Conservation (phyloP, 2,113 vertebrate species). For the Podarcis cretensis region DNA sequence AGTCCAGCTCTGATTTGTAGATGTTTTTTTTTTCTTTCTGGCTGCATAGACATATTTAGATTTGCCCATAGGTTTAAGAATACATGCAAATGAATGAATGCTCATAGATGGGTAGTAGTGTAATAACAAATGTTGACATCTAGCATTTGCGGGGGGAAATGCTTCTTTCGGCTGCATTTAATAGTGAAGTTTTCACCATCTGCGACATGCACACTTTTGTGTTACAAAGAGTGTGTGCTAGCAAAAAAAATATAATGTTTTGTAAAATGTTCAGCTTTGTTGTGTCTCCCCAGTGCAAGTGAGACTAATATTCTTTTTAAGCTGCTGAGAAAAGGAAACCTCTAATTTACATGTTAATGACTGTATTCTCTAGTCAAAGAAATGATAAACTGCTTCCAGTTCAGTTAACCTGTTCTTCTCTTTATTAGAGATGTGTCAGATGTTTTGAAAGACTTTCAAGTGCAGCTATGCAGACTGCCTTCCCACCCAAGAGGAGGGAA, state of each 20-base stretch:
- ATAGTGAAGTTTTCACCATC: neutral
- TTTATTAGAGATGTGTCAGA: slow-evolving; percentile 2
- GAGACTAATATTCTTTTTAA: neutral
- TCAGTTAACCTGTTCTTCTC: neutral
- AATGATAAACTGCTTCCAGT: slow-evolving; percentile 4
- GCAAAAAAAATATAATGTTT: neutral
- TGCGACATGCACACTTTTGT: neutral
- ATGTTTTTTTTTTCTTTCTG: neutral
- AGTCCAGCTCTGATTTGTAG: too few relatives aligned
- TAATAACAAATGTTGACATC: neutral
- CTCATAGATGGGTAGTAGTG: neutral
- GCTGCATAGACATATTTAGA: neutral
- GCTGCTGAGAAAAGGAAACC: neutral
- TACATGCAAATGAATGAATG: neutral
- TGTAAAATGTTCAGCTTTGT: slow-evolving; percentile 9
- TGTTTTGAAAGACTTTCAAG: slow-evolving; percentile 32
- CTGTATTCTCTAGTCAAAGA: slow-evolving; percentile 22
- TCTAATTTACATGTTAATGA: slow-evolving; percentile 17
- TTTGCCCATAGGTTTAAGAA: neutral
- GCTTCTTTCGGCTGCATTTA: neutral
- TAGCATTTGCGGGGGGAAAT: neutral
- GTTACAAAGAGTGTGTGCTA: neutral
- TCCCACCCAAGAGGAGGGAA: neutral
- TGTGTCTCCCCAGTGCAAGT: slow-evolving; percentile 9
- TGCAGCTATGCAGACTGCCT: neutral